Evolutionary conservation across 2,797 vertebrate genomes (phyloP).

Genomic region (Syngnathus rostellatus): DNA sequence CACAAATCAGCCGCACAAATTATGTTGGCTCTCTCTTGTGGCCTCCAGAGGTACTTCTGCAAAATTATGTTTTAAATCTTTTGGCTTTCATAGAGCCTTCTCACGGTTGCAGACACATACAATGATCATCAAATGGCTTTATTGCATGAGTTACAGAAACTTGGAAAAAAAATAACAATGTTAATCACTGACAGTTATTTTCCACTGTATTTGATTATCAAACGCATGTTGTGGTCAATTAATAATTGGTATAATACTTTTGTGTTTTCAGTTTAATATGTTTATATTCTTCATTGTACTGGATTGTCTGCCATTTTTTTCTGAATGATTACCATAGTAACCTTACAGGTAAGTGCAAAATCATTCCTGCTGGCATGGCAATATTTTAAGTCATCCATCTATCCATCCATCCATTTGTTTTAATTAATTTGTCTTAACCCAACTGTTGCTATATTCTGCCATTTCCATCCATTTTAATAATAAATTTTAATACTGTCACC

Average conservation of each 20-base stretch:
- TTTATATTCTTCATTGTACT: background rate
- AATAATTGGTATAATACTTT: background rate
- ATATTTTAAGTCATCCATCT: background rate
- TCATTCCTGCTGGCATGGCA: background rate
- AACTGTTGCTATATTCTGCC: background rate
- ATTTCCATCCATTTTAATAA: background rate
- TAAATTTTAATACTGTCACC: background rate
- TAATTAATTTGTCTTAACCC: background rate
- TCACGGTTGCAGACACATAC: conserved; percentile 13
- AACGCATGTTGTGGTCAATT: background rate
- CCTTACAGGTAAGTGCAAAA: background rate
- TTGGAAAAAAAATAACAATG: conserved; percentile 27
- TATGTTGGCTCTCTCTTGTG: conserved; percentile 41
- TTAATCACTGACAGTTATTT: conserved; percentile 6
- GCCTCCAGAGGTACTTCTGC: background rate
- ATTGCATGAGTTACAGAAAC: conserved; percentile 62
- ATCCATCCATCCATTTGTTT: too few relatives aligned
- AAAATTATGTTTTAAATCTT: background rate
- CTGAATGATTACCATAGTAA: background rate
- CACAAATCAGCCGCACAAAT: conserved; percentile 6
- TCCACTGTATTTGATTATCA: background rate
- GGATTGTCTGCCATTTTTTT: background rate
- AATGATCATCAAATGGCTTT: conserved; percentile 59
- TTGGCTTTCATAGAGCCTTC: background rate
- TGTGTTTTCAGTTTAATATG: background rate